Percentiles rank a stretch among this genome's conserved stretches.
Conservation (phyloP, 2,888 invertebrate species). For the Eupithecia subfuscata region DNA sequence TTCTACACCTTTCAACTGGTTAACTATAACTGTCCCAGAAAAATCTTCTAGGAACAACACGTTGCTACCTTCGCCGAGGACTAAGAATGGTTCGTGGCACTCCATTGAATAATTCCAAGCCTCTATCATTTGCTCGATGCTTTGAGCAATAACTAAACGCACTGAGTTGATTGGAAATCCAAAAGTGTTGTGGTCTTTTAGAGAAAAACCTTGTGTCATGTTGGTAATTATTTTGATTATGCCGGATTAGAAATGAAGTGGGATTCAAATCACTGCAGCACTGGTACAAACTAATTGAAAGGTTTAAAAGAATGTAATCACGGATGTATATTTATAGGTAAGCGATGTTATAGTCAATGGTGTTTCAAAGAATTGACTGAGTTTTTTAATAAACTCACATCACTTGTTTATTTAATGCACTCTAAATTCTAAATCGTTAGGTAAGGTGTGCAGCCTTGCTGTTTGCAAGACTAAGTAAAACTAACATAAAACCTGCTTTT, state of each 20-base stretch:
- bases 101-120: constrained; percentile 19
- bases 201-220: constrained; percentile 13
- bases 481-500: neutral
- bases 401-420: neutral
- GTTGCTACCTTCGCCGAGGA: constrained; percentile 26
- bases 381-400: neutral
- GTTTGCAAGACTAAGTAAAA: neutral
- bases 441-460: neutral
- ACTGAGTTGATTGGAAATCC: constrained; percentile 21
- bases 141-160: constrained; percentile 12
- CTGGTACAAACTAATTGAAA: neutral
- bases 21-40: constrained; percentile 26
- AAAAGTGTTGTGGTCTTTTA: constrained; percentile 30
- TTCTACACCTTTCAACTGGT: constrained; percentile 25
- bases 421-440: neutral
- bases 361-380: neutral
- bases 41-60: constrained; percentile 30
- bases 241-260: neutral
- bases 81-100: constrained; percentile 12
- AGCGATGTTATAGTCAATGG: neutral
- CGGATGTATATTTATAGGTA: neutral
- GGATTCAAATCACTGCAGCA: neutral
- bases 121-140: constrained; percentile 14
- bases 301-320: neutral
- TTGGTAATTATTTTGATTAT: neutral